Evolutionary conservation across 2,113 vertebrate genomes (phyloP), one percentile per base, ranked within the genome.

Genomic region (Ciconia boyciana): DNA sequence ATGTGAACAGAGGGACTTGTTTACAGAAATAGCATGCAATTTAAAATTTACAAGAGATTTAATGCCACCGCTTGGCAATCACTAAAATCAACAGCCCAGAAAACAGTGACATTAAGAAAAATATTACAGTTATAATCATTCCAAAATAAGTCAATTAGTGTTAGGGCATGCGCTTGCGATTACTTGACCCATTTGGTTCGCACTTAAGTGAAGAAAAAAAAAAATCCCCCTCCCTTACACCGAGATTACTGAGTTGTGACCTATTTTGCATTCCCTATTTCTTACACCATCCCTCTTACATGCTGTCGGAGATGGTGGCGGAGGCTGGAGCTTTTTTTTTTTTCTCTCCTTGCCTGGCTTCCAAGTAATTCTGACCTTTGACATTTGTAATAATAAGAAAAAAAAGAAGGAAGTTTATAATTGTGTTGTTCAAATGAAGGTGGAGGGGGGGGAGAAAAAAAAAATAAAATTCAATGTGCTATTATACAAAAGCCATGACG

Each of bases 31-130:
- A 95, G 97, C 43, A 78, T 95, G 97, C 97, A 97, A 98, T 98
- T 98, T 98, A 98, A 98, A 98, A 98, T 98, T 98, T 98, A 98
- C 98, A 98, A 96, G 98, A 98, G 98, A 98, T 98, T 98, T 98
- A 98, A 98, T 98, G 97, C 98, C 97, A 94, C 94, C 10, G 98
- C 98, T 98, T 98, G 98, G 98, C 98, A 99, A 99, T 99, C 98
- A 98, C 97, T 98, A 98, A 99, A 99, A 98, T 97, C 99, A 99
- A 99, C 99, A 99, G 98, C 98, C 98, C 99, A 99, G 99, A 99
- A 99, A 99, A 98, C 96, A 84, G 97, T 96, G 98, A 98, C 98
- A 98, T 98, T 95, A 98, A 98, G 97, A 97, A 97, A 98, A 98
- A 98, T 98, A 99, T 99, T 98, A 99, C 98, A 89, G 97, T 98